phyloP scores from a whole-genome alignment of 2,888 invertebrate genomes.

The Mythimna pallens region DNA sequence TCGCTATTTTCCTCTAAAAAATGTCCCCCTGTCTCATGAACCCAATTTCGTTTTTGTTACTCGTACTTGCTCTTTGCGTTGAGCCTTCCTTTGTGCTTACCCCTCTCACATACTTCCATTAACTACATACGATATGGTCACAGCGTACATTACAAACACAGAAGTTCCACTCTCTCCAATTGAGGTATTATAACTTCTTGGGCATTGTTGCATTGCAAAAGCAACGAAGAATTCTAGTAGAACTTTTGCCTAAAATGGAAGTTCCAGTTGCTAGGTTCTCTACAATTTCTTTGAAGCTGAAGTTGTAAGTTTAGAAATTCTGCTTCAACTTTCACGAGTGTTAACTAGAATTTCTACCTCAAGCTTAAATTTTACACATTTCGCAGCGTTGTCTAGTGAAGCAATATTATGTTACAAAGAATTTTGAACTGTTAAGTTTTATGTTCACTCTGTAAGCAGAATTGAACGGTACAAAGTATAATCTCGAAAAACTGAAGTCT shows the following conservation, averaged over 20 bases:
- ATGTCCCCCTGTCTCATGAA: constrained; percentile 21
- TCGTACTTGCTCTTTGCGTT: constrained; percentile 22
- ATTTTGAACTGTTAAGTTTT: neutral
- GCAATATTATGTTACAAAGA: neutral
- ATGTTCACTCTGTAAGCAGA: neutral
- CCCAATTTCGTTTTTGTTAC: constrained; percentile 44
- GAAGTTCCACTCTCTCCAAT: constrained; percentile 10
- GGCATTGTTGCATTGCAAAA: neutral
- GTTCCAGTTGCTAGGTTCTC: neutral
- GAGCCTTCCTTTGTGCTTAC: constrained; percentile 47
- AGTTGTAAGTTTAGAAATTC: constrained; percentile 5
- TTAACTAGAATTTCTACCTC: constrained; percentile 23
- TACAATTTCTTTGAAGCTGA: constrained; percentile 16
- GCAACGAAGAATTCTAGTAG: neutral
- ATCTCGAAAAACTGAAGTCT: too few relatives aligned
- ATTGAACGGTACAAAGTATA: constrained; percentile 3
- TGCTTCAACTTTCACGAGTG: neutral
- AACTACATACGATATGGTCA: constrained; percentile 23
- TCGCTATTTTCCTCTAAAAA: constrained; percentile 45
- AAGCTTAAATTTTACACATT: constrained; percentile 22
- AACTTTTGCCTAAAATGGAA: constrained; percentile 28
- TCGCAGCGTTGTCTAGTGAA: constrained; percentile 4
- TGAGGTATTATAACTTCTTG: neutral
- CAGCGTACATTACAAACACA: neutral
- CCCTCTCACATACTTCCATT: constrained; percentile 34